phyloP scores from a whole-genome alignment of 2,113 vertebrate species.

The Mixornis gularis region DNA sequence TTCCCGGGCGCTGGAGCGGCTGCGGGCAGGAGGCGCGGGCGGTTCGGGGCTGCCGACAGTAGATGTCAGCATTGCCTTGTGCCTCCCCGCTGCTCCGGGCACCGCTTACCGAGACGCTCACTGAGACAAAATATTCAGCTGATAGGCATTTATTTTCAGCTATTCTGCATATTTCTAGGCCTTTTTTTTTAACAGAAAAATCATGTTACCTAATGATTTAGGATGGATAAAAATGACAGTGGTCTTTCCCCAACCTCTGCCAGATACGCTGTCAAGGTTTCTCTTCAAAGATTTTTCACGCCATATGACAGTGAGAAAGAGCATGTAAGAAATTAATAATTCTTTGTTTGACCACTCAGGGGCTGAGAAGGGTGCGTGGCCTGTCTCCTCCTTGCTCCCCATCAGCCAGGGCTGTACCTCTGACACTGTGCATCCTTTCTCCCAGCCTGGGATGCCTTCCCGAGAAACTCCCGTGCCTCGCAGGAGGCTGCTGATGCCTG shows the following conservation, averaged over 20 bases:
- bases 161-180: neutral
- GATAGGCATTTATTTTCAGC: neutral
- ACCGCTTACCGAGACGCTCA: neutral
- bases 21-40: neutral
- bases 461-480: rapidly evolving
- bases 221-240: neutral
- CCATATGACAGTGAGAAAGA: neutral
- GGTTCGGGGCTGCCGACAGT: neutral
- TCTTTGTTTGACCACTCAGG: neutral
- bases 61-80: slow-evolving; percentile 66
- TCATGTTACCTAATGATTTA: neutral
- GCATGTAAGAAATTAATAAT: neutral
- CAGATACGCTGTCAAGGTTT: neutral
- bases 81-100: neutral
- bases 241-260: neutral
- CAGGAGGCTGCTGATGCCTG: neutral
- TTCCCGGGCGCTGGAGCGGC: rapidly evolving
- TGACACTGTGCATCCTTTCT: rapidly evolving
- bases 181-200: neutral
- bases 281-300: neutral
- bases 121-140: neutral
- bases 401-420: neutral
- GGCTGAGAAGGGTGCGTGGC: neutral
- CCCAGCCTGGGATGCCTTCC: neutral
- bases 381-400: neutral